These are phyloP conservation scores for Microplitis deprimator DNA, from an alignment of 2,888 invertebrate genomes.

Conservation along the genomic window DNA sequence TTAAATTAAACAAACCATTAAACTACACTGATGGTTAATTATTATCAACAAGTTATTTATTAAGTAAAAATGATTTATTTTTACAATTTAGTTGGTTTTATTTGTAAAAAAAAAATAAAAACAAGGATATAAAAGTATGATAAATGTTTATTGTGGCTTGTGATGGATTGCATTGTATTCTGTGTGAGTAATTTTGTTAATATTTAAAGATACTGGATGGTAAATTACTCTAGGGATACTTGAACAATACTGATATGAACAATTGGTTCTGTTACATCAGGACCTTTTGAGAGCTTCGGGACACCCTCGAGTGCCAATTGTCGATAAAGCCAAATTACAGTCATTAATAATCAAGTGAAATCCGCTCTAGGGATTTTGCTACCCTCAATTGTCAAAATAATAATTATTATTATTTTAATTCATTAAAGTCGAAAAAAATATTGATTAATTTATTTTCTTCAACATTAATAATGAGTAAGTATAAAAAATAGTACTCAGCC, in stretches of 20 bases:
- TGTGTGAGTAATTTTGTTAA: conserved; percentile 49
- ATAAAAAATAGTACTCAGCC: conserved; percentile 6
- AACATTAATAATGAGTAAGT: background rate
- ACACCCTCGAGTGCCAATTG: conserved; percentile 58
- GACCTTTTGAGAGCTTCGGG: conserved; percentile 31
- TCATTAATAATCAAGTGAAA: conserved; percentile 60
- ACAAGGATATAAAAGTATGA: background rate
- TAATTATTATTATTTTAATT: conserved; percentile 1
- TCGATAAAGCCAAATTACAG: conserved; percentile 64
- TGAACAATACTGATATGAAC: conserved; percentile 37
- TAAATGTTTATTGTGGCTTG: background rate
- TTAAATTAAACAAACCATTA: background rate
- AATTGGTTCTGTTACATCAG: conserved; percentile 26
- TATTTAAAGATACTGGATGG: conserved; percentile 59
- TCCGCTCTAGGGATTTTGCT: conserved; percentile 42
- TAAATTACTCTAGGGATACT: conserved; percentile 59
- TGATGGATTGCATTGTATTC: background rate
- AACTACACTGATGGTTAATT: background rate
- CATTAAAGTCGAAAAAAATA: background rate
- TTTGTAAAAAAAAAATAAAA: too few species aligned
- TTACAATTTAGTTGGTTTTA: too few species aligned
- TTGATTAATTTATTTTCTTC: background rate
- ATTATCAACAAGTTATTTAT: background rate
- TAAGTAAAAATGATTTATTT: too few species aligned
- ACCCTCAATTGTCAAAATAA: conserved; percentile 12